Evolutionary conservation across 2,888 invertebrate species (phyloP).

Genomic region (Eueremaeus valkanovi): DNA sequence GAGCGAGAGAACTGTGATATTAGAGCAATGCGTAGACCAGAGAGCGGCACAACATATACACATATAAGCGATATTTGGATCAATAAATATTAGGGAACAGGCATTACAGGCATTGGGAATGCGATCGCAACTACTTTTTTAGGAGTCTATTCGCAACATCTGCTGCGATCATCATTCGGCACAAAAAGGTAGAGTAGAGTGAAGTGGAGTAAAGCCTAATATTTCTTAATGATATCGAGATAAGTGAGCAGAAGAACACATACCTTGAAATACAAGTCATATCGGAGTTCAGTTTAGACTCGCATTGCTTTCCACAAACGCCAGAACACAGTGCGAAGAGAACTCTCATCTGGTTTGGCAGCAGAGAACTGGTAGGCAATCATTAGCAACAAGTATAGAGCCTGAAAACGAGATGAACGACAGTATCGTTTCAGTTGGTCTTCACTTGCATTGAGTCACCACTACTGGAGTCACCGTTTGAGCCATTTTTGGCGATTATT

Average conservation of each 20-base stretch:
- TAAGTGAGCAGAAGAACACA: not conserved
- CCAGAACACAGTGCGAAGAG: not conserved
- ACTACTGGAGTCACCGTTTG: not conserved
- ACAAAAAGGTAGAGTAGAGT: not conserved
- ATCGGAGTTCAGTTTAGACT: not conserved
- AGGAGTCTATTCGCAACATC: constrained; percentile 28
- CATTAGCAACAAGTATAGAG: constrained; percentile 30
- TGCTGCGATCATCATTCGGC: constrained; percentile 13
- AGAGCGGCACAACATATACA: not conserved
- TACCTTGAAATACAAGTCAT: constrained; percentile 10
- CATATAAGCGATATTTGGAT: constrained; percentile 19
- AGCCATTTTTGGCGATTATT: not conserved
- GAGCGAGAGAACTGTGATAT: not conserved
- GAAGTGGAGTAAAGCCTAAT: not conserved
- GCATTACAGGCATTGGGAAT: not conserved
- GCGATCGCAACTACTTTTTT: not conserved
- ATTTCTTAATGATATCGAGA: constrained; percentile 27
- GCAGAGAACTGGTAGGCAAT: not conserved
- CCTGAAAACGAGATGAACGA: not conserved
- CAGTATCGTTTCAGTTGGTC: not conserved
- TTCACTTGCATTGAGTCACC: not conserved
- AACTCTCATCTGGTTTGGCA: no score
- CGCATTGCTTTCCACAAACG: not conserved
- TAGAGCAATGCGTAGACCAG: not conserved
- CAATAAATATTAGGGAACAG: constrained; percentile 27